Conservation (phyloP, 2,113 vertebrate species). For the Neodontobutis hainanensis region DNA sequence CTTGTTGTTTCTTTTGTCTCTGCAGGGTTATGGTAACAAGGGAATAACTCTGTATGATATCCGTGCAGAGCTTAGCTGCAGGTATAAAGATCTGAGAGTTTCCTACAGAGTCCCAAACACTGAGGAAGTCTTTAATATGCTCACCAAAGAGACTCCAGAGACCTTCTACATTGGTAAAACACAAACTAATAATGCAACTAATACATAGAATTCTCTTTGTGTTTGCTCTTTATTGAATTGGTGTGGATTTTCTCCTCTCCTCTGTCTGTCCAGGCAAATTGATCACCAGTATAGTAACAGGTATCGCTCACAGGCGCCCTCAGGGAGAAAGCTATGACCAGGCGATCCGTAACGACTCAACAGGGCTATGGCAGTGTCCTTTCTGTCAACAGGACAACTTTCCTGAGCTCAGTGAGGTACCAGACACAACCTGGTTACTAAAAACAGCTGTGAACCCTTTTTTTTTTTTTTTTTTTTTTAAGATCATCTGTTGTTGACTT, state of each 20-base stretch:
- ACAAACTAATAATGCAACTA: background rate
- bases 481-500: background rate
- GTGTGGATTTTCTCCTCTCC: background rate
- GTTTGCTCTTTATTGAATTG: background rate
- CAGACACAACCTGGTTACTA: background rate
- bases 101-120: conserved; percentile 92
- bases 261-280: conserved; percentile 86
- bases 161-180: conserved; percentile 95
- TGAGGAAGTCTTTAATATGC: conserved; percentile 96
- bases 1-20: background rate
- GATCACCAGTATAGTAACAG: conserved; percentile 93
- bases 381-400: conserved; percentile 99
- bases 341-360: conserved; percentile 93
- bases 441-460: background rate
- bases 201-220: background rate
- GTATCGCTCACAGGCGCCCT: conserved; percentile 94
- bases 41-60: conserved; percentile 98
- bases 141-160: conserved; percentile 98
- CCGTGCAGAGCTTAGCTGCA: conserved; percentile 95
- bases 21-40: conserved; percentile 96
- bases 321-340: conserved; percentile 99
- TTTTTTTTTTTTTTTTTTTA: background rate
- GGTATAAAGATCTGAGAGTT: conserved; percentile 96
- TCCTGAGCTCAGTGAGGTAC: conserved; percentile 96
- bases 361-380: conserved; percentile 97